Percentiles rank a stretch among this genome's conserved stretches.
phyloP scores from a whole-genome alignment of 2,797 vertebrate species.

The Clarias fuscus region DNA sequence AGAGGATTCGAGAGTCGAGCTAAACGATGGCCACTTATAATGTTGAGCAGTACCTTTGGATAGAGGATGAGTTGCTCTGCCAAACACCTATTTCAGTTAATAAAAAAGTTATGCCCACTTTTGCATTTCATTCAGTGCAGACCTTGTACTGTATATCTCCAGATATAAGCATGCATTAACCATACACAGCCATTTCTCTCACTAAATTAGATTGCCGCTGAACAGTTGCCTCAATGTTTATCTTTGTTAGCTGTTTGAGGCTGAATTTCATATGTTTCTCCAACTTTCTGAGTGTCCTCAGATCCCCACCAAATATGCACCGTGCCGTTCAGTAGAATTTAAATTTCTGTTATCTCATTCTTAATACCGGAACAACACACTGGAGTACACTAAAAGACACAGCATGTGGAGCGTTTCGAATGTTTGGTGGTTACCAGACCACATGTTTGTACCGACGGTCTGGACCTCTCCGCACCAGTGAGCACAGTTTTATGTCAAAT shows the following conservation, averaged over 20 bases:
- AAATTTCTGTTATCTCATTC: background rate
- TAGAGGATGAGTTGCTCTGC: too few relatives aligned
- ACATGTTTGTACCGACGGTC: slow-evolving; percentile 13
- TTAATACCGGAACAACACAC: slow-evolving; percentile 8
- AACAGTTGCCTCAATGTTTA: background rate
- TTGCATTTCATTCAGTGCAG: too few relatives aligned
- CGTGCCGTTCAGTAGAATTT: background rate
- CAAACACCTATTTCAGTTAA: too few relatives aligned
- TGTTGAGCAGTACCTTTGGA: too few relatives aligned
- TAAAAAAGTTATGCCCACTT: too few relatives aligned
- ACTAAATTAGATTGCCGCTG: background rate
- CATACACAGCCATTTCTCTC: background rate
- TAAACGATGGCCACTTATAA: too few relatives aligned
- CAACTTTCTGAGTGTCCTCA: background rate
- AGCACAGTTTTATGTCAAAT: slow-evolving; percentile 30
- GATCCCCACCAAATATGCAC: background rate
- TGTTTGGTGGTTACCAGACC: slow-evolving; percentile 13
- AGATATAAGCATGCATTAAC: background rate
- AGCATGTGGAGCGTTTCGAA: slow-evolving; percentile 5
- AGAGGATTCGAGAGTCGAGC: too few relatives aligned
- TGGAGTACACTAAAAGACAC: background rate
- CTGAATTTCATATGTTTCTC: background rate
- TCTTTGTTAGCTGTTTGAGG: background rate
- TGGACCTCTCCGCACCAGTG: slow-evolving; percentile 28
- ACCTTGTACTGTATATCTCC: background rate